Conservation (phyloP, 2,888 invertebrate genomes). For the Lepidochrysops patricia region DNA sequence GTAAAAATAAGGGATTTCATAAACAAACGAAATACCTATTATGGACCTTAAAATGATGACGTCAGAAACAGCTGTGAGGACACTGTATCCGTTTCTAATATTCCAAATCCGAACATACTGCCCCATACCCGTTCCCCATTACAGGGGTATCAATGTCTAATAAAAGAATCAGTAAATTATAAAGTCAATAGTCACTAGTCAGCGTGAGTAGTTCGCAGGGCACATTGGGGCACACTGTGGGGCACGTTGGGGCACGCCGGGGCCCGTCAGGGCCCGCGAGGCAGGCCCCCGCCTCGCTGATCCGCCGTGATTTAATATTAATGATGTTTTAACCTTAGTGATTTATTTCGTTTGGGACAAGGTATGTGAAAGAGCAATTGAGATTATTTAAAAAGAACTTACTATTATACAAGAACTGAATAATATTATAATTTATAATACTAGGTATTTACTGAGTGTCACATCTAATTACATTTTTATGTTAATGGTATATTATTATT, state of each 20-base stretch:
- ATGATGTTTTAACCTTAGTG: constrained; percentile 73
- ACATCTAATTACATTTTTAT: no score
- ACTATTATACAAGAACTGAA: no score
- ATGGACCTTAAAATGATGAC: no score
- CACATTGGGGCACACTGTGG: neutral
- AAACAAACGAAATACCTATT: no score
- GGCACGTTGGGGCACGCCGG: neutral
- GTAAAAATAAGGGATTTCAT: no score
- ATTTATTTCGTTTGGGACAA: constrained; percentile 54
- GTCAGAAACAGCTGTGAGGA: no score
- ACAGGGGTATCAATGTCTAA: neutral
- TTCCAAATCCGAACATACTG: neutral
- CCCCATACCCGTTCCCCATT: neutral
- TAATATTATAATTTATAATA: no score
- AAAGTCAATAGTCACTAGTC: constrained; percentile 1
- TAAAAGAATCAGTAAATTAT: constrained; percentile 1
- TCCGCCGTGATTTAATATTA: constrained; percentile 71
- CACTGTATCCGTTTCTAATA: neutral
- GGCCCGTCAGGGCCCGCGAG: constrained; percentile 15
- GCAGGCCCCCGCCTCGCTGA: constrained; percentile 49
- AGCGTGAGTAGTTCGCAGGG: neutral
- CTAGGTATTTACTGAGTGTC: no score
- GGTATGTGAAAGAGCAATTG: constrained; percentile 1
- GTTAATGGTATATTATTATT: no score
- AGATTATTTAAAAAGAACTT: no score